A percentile compares a stretch with the other conserved stretches of the same genome.
Conservation (phyloP, 2,797 vertebrate species). For the Rallus crepitans region DNA sequence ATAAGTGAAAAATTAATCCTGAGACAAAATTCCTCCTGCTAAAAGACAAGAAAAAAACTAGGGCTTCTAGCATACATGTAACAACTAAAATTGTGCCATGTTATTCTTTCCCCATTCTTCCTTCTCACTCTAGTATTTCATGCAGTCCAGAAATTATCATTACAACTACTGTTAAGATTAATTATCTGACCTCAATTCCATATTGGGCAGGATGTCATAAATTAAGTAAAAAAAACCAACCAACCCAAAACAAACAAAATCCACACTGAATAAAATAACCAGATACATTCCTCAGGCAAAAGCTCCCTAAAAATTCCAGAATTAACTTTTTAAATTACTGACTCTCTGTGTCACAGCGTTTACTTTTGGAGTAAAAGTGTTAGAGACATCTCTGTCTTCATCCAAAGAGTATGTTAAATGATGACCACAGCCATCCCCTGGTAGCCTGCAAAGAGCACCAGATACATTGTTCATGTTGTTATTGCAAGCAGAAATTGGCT, state of each 20-base stretch:
- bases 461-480: background rate
- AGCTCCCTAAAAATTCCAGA: background rate
- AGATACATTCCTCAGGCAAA: background rate
- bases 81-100: background rate
- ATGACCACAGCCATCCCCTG: background rate
- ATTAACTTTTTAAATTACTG: background rate
- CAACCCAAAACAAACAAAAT: too few species aligned
- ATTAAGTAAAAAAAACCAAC: background rate
- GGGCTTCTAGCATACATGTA: background rate
- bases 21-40: background rate
- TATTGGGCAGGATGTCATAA: background rate
- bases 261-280: background rate
- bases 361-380: background rate
- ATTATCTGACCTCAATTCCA: background rate
- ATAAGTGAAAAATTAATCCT: background rate
- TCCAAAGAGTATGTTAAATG: rapidly evolving
- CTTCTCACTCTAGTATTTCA: background rate
- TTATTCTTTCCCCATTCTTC: background rate
- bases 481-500: background rate
- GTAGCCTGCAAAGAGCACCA: background rate
- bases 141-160: background rate
- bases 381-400: background rate
- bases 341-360: background rate
- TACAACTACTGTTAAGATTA: background rate
- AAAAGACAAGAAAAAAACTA: background rate